These are phyloP conservation scores for Eurystomus gularis DNA, from an alignment of 2,113 vertebrate genomes.

Conservation along the genomic window DNA sequence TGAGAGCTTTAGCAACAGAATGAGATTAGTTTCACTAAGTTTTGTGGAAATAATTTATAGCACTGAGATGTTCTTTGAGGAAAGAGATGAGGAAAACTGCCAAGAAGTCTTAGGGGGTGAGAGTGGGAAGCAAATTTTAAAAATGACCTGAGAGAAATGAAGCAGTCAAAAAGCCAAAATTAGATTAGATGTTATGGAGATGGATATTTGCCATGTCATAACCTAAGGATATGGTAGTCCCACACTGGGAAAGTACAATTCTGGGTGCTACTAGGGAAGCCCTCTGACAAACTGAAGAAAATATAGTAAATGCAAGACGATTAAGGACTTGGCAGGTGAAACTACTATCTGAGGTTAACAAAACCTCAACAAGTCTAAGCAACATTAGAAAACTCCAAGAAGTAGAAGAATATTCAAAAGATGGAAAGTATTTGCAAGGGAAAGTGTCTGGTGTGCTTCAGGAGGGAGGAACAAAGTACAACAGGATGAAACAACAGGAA, in stretches of 20 bases:
- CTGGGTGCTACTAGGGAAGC: background rate
- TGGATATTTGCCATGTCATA: background rate
- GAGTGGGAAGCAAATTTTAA: background rate
- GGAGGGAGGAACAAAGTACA: background rate
- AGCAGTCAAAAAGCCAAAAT: background rate
- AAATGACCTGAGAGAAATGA: background rate
- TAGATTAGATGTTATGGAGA: background rate
- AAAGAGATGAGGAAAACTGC: background rate
- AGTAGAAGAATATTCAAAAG: conserved; percentile 5
- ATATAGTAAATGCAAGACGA: background rate
- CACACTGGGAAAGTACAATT: background rate
- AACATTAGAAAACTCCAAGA: background rate
- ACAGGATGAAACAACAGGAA: background rate
- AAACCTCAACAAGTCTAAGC: conserved; percentile 21
- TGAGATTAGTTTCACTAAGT: background rate
- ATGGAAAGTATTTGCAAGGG: background rate
- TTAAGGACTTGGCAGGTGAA: background rate
- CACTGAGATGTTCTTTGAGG: background rate
- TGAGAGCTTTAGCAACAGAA: conserved; percentile 9
- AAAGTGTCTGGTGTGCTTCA: background rate
- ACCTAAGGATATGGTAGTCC: background rate
- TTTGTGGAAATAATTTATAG: background rate
- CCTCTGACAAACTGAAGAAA: background rate
- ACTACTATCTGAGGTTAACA: conserved; percentile 8
- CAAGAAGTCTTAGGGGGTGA: background rate